Conservation (phyloP, 2,797 vertebrate genomes). For the Sebastolobus alascanus region DNA sequence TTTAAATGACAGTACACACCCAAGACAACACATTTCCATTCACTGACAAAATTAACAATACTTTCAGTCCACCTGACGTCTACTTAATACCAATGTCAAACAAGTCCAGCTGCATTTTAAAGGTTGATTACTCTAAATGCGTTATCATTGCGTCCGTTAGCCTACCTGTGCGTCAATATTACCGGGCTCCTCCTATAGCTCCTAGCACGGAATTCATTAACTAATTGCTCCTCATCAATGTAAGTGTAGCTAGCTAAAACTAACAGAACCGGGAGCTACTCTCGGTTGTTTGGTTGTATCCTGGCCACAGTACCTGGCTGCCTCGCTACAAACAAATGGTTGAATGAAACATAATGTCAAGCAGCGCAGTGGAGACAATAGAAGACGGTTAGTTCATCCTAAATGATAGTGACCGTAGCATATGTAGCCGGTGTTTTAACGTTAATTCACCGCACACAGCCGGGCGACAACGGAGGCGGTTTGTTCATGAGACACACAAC, state of each 20-base stretch:
- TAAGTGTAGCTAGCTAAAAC: neutral
- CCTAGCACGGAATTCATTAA: conserved; percentile 1
- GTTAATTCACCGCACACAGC: conserved; percentile 2
- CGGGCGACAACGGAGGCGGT: conserved; percentile 14
- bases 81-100: neutral
- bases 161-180: conserved; percentile 47
- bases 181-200: conserved; percentile 38
- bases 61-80: neutral
- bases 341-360: conserved; percentile 6
- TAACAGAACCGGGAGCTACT: conserved; percentile 2
- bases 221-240: conserved; percentile 3
- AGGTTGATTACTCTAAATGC: neutral
- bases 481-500: neutral
- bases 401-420: conserved; percentile 41
- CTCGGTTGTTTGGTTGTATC: neutral
- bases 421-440: conserved; percentile 24
- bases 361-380: conserved; percentile 67
- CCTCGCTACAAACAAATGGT: neutral
- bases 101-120: neutral
- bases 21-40: neutral
- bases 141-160: conserved; percentile 3
- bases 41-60: neutral
- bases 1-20: conserved; percentile 50
- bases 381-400: conserved; percentile 67
- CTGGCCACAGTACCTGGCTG: neutral